A percentile compares a stretch with the other conserved stretches of the same genome.
Conservation (phyloP, 2,888 invertebrate genomes). For the Rotaria socialis region DNA sequence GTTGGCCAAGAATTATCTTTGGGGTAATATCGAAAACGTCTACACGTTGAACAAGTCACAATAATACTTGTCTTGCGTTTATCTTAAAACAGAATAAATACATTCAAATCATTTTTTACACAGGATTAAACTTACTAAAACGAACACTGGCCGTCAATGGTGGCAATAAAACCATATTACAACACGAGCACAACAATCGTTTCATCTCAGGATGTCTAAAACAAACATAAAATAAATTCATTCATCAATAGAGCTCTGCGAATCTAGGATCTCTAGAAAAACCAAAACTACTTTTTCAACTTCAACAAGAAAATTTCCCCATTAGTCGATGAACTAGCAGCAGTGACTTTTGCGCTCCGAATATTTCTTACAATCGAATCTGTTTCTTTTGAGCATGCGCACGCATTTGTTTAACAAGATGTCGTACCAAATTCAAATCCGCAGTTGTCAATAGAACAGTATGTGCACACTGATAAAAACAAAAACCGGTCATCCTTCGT, state of each 20-base stretch:
- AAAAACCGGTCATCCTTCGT: no score
- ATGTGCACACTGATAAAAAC: background rate
- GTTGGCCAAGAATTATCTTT: slow-evolving; percentile 11
- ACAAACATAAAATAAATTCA: no score
- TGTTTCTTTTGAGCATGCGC: slow-evolving; percentile 25
- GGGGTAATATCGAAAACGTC: background rate
- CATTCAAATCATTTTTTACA: background rate
- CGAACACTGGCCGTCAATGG: slow-evolving; percentile 21
- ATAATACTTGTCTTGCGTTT: background rate
- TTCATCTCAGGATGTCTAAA: slow-evolving; percentile 35
- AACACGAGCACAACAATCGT: background rate
- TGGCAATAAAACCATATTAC: slow-evolving; percentile 22
- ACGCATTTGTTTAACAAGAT: slow-evolving; percentile 19
- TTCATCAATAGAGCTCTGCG: no score
- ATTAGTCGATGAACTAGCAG: no score
- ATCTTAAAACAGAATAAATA: background rate
- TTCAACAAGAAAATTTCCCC: no score
- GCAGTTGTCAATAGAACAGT: background rate
- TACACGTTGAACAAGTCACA: background rate
- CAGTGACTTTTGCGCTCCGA: no score
- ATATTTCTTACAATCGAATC: background rate
- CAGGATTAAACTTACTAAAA: background rate
- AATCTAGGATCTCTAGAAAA: no score
- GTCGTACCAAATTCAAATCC: background rate
- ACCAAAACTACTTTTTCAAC: no score